A percentile compares a stretch with the other conserved stretches of the same genome.
Conservation (phyloP, 2,888 invertebrate genomes). For the Drosophila meridiana region DNA sequence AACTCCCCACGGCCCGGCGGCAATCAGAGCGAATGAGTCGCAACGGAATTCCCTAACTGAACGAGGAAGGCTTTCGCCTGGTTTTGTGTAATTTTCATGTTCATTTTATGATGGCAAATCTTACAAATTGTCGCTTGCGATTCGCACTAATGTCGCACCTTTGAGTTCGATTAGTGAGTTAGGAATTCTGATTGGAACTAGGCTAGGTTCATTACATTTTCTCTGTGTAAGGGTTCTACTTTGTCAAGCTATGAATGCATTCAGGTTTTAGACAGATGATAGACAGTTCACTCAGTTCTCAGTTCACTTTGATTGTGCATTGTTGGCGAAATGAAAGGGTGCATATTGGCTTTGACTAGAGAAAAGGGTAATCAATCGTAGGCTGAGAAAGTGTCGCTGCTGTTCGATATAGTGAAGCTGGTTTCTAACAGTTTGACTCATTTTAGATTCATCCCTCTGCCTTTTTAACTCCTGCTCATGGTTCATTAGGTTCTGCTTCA, state of each 20-base stretch:
- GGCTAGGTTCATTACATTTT: not conserved
- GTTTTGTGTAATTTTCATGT: constrained; percentile 11
- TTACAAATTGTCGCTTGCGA: not conserved
- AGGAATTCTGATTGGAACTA: not conserved
- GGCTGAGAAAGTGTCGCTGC: not conserved
- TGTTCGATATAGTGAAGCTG: not conserved
- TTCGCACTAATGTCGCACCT: not conserved
- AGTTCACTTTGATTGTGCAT: not conserved
- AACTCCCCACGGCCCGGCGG: constrained; percentile 19
- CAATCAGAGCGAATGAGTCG: constrained; percentile 35
- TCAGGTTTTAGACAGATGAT: not conserved
- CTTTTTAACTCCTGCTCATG: not conserved
- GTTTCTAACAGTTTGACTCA: not conserved
- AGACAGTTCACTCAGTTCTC: not conserved
- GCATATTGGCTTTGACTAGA: not conserved
- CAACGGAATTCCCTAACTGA: constrained; percentile 27
- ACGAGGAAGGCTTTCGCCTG: not conserved
- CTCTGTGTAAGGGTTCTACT: too few species aligned
- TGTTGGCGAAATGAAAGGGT: not conserved
- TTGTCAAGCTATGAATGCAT: not conserved
- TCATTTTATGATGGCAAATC: constrained; percentile 2
- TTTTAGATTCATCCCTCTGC: not conserved
- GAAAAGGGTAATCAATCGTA: not conserved
- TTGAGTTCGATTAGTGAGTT: constrained; percentile 8
- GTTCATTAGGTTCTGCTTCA: not conserved